Conservation (phyloP, 1,140 invertebrate species). For the Drosophila punjabiensis region DNA sequence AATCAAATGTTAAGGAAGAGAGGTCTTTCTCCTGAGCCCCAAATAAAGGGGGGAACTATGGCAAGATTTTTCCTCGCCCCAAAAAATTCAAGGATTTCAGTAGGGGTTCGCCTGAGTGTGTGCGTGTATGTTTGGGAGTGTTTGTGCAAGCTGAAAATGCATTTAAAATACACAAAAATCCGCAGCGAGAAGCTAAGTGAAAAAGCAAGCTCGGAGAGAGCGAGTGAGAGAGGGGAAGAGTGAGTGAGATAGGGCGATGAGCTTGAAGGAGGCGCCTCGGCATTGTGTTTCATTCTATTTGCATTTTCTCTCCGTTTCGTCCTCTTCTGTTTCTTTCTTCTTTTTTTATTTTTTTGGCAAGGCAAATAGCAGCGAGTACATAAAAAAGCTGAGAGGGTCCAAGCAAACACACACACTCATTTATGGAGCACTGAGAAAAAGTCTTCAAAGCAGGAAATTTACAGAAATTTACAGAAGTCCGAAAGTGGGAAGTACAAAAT, state of each 20-base stretch:
- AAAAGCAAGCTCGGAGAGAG: constrained; percentile 51
- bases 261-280: constrained; percentile 68
- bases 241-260: constrained; percentile 24
- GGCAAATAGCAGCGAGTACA: constrained; percentile 70
- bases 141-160: constrained; percentile 75
- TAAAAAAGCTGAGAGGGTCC: constrained; percentile 72
- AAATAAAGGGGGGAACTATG: constrained; percentile 38
- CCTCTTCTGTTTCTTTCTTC: constrained; percentile 24
- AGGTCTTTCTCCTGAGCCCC: constrained; percentile 26
- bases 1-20: constrained; percentile 80
- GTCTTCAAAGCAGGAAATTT: background rate
- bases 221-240: constrained; percentile 2
- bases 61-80: constrained; percentile 48
- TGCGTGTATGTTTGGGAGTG: constrained; percentile 18
- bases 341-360: constrained; percentile 62
- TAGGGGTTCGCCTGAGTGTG: background rate
- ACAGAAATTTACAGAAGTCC: background rate
- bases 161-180: constrained; percentile 83
- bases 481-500: background rate
- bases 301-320: constrained; percentile 60
- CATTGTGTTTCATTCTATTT: constrained; percentile 82
- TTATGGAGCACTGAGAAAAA: constrained; percentile 18
- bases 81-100: constrained; percentile 51
- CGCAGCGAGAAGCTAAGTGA: constrained; percentile 74
- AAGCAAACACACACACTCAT: constrained; percentile 40